Conservation (phyloP, 2,113 vertebrate species). For the Nesogale talazaci region DNA sequence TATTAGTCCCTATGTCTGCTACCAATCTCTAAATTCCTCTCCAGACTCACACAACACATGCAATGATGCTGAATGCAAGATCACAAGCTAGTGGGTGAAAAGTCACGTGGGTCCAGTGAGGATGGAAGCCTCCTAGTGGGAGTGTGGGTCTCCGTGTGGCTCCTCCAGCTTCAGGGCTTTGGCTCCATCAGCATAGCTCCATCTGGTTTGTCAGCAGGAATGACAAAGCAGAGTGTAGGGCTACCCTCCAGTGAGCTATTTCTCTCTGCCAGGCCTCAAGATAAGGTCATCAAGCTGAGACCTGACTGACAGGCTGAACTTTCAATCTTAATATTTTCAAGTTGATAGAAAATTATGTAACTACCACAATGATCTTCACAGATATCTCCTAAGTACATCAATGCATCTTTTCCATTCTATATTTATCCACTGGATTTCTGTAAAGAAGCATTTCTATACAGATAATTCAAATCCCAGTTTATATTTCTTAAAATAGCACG, state of each 20-base stretch:
- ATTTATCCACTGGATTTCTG: background rate
- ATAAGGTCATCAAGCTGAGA: background rate
- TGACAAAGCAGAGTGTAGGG: too few relatives aligned
- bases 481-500: constrained; percentile 26
- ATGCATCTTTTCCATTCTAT: background rate
- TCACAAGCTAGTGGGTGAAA: too few relatives aligned
- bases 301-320: background rate
- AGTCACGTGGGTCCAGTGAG: background rate
- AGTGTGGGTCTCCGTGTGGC: too few relatives aligned
- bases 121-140: background rate
- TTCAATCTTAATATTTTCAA: background rate
- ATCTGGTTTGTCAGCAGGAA: too few relatives aligned
- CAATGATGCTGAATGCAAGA: too few relatives aligned
- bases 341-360: too few relatives aligned
- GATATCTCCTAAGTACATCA: background rate
- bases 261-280: background rate
- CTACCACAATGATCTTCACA: background rate
- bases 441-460: background rate
- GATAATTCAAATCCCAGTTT: background rate
- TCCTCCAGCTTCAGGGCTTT: too few relatives aligned
- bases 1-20: too few relatives aligned
- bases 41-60: too few relatives aligned
- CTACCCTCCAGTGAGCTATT: too few relatives aligned
- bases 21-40: too few relatives aligned
- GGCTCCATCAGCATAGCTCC: too few relatives aligned